Evolutionary conservation across 2,797 vertebrate species (phyloP), one percentile per base, ranked within the genome.

Genomic region (Helarctos malayanus): DNA sequence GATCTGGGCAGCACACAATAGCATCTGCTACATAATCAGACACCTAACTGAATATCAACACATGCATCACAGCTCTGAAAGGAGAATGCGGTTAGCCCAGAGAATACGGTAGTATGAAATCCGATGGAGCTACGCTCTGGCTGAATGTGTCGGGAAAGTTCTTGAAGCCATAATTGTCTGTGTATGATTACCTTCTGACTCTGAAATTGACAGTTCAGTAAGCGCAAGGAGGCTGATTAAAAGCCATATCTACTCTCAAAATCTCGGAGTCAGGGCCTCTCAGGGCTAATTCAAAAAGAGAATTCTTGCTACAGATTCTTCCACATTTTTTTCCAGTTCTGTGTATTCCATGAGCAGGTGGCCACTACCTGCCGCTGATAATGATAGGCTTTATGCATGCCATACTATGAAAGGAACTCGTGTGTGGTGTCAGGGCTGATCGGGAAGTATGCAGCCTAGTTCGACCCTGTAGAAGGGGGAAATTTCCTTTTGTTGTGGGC

Each of bases 331-430:
- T 85, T 35, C 88, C 68, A 76, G 94, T 96, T 98, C 94, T 91
- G 29, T 97, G 59, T 95, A 89, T 95, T 93, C 75, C 85, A 65
- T 61, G 97, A 96, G 98, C 95, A 98, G 97, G 97, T 97, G 97
- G 96, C 93, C 85, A 94, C 94, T 97, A 97, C 97, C 97, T 97
- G 91, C 88, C 75, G 96, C 95, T 97, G 85, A 89, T 98, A 98
- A 98, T 98, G 95, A 95, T 41, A 96, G 95, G 90, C 97, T 97
- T 97, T 97, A 86, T 97, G 73, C 59, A 86, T 84, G 79, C 95
- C 76, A 69, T 71, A 47, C 82, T 80, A 45, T 98, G 95, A 97
- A 97, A 98, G 82, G 94, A 96, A 56, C 63, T 71, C 89, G 94
- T 97, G 96, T 89, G 45, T 79, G 61, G 92, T 87, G 65, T 89